These are phyloP conservation scores for Tupiocoris notatus DNA, from an alignment of 2,888 invertebrate genomes.

Conservation along the genomic window DNA sequence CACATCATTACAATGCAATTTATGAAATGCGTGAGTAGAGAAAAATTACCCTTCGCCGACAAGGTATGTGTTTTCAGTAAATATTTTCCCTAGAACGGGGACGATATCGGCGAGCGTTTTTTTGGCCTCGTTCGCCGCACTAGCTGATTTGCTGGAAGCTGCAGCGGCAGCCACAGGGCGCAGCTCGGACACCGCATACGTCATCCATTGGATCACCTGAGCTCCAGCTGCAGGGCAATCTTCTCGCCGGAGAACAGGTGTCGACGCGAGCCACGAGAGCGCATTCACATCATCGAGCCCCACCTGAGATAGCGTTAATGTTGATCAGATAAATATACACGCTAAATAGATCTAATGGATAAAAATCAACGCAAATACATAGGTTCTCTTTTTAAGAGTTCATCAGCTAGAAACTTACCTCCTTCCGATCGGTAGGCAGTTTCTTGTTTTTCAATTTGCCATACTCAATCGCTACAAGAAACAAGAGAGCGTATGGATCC, in stretches of 20 bases:
- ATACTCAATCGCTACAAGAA: background rate
- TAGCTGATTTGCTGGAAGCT: background rate
- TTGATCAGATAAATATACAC: too few species aligned
- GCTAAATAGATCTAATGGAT: too few species aligned
- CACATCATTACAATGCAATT: too few species aligned
- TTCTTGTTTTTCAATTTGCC: background rate
- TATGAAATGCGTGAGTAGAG: too few species aligned
- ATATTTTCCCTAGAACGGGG: background rate
- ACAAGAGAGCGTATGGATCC: background rate
- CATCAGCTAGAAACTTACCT: too few species aligned
- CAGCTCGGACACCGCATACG: slow-evolving; percentile 54
- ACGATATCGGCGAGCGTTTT: background rate
- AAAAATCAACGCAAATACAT: too few species aligned
- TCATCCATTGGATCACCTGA: slow-evolving; percentile 56
- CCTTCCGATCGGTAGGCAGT: background rate
- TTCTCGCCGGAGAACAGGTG: slow-evolving; percentile 12
- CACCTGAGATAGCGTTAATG: too few species aligned
- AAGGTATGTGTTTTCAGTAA: slow-evolving; percentile 17
- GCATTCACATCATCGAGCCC: slow-evolving; percentile 5
- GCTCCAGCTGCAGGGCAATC: slow-evolving; percentile 48
- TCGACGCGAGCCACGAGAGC: slow-evolving; percentile 14
- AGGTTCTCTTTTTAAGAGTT: too few species aligned
- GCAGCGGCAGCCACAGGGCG: slow-evolving; percentile 51
- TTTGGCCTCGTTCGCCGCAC: slow-evolving; percentile 1
- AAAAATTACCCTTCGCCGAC: slow-evolving; percentile 26